phyloP scores from a whole-genome alignment of 1,140 invertebrate genomes.

The Oppia nitens region DNA sequence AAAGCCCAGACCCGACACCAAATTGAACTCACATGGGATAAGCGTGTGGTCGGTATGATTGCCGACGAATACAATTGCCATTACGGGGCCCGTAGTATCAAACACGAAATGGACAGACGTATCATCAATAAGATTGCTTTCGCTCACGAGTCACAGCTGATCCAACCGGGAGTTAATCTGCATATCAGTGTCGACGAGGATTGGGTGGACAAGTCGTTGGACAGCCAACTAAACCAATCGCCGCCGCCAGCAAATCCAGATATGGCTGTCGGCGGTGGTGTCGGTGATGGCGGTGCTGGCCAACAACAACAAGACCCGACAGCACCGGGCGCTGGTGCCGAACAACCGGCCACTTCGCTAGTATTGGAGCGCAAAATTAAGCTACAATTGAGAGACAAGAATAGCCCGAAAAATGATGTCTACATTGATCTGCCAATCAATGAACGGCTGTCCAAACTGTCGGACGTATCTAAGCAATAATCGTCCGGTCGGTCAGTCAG shows the following conservation, averaged over 20 bases:
- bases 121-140: conserved; percentile 64
- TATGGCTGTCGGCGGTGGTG: too few relatives aligned
- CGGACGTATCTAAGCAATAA: too few relatives aligned
- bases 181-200: conserved; percentile 19
- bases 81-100: conserved; percentile 23
- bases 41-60: conserved; percentile 48
- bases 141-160: conserved; percentile 41
- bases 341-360: too few relatives aligned
- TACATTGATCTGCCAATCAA: not conserved
- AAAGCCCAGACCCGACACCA: conserved; percentile 49
- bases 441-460: too few relatives aligned
- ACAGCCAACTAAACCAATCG: too few relatives aligned
- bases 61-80: conserved; percentile 22
- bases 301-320: too few relatives aligned
- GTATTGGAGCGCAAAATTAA: not conserved
- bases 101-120: conserved; percentile 48
- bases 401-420: not conserved
- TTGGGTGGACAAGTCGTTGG: too few relatives aligned
- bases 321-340: too few relatives aligned
- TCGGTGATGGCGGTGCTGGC: too few relatives aligned
- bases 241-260: too few relatives aligned
- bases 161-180: conserved; percentile 29
- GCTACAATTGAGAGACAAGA: not conserved
- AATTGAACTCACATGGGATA: conserved; percentile 69
- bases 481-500: too few relatives aligned